Evolutionary conservation across 1,140 invertebrate species (phyloP).

Genomic region (Andricus grossulariae): DNA sequence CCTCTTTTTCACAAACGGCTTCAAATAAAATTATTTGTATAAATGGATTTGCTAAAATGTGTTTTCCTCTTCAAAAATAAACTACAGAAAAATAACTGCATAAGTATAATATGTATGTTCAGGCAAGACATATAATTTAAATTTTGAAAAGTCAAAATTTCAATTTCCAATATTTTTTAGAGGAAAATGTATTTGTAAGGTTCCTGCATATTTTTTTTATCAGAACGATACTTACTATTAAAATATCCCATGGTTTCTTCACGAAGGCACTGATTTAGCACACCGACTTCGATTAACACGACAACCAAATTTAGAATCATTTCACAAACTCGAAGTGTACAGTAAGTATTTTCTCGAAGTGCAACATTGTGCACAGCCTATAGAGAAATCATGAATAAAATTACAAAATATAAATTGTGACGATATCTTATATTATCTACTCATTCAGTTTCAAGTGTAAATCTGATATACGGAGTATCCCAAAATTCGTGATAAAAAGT

Average conservation of each 20-base stretch:
- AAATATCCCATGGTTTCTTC: slow-evolving; percentile 70
- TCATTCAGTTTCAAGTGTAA: no score
- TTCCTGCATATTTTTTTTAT: background rate
- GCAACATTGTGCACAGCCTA: slow-evolving; percentile 92
- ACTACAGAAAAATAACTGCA: no score
- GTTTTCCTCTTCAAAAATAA: no score
- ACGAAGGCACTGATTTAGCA: slow-evolving; percentile 80
- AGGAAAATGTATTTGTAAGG: background rate
- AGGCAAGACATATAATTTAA: no score
- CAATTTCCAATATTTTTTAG: background rate
- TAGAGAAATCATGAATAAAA: slow-evolving; percentile 39
- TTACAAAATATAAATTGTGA: background rate
- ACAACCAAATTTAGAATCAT: slow-evolving; percentile 93
- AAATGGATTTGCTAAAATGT: no score
- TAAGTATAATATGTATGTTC: no score
- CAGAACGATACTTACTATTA: slow-evolving; percentile 47
- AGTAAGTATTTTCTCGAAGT: slow-evolving; percentile 84
- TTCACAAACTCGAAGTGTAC: slow-evolving; percentile 91
- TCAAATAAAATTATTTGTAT: no score
- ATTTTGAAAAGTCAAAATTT: no score
- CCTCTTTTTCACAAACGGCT: no score
- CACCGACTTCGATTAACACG: slow-evolving; percentile 90
- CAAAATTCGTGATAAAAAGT: no score
- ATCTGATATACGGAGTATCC: no score
- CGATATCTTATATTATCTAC: no score